Conservation (phyloP, 2,113 vertebrate species). For the Saccopteryx leptura region DNA sequence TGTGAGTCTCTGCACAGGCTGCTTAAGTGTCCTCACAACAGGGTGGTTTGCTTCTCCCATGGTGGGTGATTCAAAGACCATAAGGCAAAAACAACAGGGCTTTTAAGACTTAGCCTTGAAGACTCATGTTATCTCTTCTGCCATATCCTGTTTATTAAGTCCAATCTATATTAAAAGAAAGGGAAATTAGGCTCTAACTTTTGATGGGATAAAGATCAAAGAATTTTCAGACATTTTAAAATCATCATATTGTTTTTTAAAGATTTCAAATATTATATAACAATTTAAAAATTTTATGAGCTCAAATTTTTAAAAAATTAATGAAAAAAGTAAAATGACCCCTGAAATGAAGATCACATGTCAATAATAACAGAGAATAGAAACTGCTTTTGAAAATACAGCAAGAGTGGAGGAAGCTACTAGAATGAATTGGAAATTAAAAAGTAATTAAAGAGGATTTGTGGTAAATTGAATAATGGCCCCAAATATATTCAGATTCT, state of each 20-base stretch:
- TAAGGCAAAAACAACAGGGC: not conserved
- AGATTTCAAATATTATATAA: constrained; percentile 15
- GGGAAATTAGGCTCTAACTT: not conserved
- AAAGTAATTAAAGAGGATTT: not conserved
- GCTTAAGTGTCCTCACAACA: not conserved
- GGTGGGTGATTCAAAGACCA: not conserved
- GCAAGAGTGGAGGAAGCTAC: not conserved
- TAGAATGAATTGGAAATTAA: not conserved
- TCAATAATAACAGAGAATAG: not conserved
- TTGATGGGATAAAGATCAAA: not conserved
- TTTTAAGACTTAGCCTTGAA: not conserved
- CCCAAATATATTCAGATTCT: not conserved
- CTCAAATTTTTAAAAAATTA: not conserved
- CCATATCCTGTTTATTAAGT: not conserved
- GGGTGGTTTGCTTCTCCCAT: not conserved
- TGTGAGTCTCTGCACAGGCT: not conserved
- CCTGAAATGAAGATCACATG: not conserved
- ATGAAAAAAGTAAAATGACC: constrained; percentile 3
- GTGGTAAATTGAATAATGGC: not conserved
- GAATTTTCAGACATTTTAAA: not conserved
- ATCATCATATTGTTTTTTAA: not conserved
- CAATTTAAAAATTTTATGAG: not conserved
- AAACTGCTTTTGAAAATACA: constrained; percentile 2
- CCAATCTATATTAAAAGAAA: not conserved
- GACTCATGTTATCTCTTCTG: not conserved